Evolutionary conservation across 2,113 vertebrate genomes (phyloP).

Genomic region (Coracopsis vasa): DNA sequence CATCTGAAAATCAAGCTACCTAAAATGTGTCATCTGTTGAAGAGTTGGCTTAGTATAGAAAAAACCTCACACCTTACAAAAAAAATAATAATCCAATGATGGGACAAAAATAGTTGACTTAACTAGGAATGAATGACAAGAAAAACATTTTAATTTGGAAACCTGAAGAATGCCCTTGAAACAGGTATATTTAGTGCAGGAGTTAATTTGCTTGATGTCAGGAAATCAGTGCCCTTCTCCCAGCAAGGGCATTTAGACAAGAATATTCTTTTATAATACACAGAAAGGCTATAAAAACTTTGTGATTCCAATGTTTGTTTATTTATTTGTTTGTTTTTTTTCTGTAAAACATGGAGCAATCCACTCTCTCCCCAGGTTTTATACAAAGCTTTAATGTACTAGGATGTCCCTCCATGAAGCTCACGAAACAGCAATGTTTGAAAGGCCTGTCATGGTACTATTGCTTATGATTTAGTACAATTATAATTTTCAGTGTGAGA

Average conservation of each 20-base stretch:
- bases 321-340: not conserved
- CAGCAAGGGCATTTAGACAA: not conserved
- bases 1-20: not conserved
- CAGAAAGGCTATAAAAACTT: not conserved
- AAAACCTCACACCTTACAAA: not conserved
- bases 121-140: not conserved
- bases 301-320: not conserved
- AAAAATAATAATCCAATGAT: not conserved
- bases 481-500: not conserved
- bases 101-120: not conserved
- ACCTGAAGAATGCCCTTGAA: not conserved
- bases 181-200: not conserved
- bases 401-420: not conserved
- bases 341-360: not conserved
- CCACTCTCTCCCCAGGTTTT: not conserved
- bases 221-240: not conserved
- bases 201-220: not conserved
- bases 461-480: not conserved
- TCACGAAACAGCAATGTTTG: not conserved
- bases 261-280: not conserved
- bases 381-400: not conserved
- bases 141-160: not conserved
- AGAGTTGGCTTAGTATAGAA: not conserved
- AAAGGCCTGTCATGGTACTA: not conserved
- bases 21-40: not conserved